Evolutionary conservation across 2,113 vertebrate species (phyloP).

Genomic region (Xiphophorus couchianus): DNA sequence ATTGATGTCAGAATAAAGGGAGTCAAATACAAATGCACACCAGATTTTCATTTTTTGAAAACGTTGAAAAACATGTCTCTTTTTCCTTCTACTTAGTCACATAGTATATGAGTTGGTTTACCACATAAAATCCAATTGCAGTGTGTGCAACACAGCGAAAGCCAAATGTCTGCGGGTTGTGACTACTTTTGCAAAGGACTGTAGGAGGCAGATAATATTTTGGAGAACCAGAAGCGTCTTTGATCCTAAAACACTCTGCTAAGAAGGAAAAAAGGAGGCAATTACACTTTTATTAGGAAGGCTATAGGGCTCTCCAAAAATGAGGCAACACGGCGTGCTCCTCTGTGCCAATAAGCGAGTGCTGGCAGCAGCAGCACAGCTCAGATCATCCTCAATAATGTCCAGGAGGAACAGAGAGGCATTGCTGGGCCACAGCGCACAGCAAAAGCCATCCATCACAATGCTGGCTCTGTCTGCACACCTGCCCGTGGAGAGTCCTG

Average conservation of each 20-base stretch:
- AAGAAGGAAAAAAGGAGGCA: constrained; percentile 34
- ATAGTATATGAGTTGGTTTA: background rate
- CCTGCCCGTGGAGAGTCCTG: constrained; percentile 39
- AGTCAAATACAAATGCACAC: background rate
- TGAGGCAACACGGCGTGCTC: constrained; percentile 27
- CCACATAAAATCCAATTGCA: background rate
- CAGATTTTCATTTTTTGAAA: background rate
- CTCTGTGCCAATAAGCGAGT: constrained; percentile 54
- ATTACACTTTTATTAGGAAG: constrained; percentile 57
- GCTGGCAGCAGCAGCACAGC: constrained; percentile 52
- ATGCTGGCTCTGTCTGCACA: constrained; percentile 46
- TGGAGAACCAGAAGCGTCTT: constrained; percentile 65
- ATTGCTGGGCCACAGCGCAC: constrained; percentile 41
- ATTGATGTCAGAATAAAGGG: too few species aligned
- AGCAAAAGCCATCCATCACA: constrained; percentile 65
- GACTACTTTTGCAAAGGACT: background rate
- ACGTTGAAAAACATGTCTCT: background rate
- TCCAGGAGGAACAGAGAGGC: constrained; percentile 53
- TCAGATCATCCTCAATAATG: constrained; percentile 62
- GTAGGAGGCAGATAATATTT: constrained; percentile 49
- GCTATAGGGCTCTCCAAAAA: constrained; percentile 44
- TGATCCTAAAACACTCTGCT: constrained; percentile 54
- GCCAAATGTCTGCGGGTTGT: background rate
- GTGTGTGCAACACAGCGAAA: background rate
- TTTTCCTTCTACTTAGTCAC: background rate